These are phyloP conservation scores for Agriopis aurantiaria DNA, from an alignment of 2,888 invertebrate species.

Conservation along the genomic window DNA sequence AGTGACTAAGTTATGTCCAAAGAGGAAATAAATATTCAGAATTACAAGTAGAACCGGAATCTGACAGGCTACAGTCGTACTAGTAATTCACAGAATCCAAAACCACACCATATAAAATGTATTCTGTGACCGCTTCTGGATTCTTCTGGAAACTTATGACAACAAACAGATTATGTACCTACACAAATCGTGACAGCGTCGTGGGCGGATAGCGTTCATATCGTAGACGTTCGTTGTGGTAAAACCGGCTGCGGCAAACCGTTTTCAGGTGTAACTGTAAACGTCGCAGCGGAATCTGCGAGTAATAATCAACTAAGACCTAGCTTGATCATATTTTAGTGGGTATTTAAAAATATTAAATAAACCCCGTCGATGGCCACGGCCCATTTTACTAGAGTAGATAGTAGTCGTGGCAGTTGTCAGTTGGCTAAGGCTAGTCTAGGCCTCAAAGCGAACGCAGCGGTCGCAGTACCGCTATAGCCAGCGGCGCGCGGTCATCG, in stretches of 20 bases:
- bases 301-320: too few species aligned
- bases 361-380: neutral
- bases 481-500: constrained; percentile 11
- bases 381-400: neutral
- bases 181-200: neutral
- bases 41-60: neutral
- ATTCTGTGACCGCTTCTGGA: too few species aligned
- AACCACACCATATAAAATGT: too few species aligned
- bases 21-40: neutral
- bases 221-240: neutral
- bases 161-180: neutral
- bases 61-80: neutral
- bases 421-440: neutral
- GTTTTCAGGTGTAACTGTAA: neutral
- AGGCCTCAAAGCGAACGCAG: neutral
- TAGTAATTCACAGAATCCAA: too few species aligned
- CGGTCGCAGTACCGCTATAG: constrained; percentile 15
- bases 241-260: neutral
- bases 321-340: too few species aligned
- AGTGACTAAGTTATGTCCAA: neutral
- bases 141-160: neutral
- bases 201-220: too few species aligned
- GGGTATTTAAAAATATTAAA: too few species aligned
- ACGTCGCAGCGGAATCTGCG: neutral
- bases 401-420: neutral